Evolutionary conservation across 2,888 invertebrate species (phyloP).

Genomic region (Alsophila aescularia): DNA sequence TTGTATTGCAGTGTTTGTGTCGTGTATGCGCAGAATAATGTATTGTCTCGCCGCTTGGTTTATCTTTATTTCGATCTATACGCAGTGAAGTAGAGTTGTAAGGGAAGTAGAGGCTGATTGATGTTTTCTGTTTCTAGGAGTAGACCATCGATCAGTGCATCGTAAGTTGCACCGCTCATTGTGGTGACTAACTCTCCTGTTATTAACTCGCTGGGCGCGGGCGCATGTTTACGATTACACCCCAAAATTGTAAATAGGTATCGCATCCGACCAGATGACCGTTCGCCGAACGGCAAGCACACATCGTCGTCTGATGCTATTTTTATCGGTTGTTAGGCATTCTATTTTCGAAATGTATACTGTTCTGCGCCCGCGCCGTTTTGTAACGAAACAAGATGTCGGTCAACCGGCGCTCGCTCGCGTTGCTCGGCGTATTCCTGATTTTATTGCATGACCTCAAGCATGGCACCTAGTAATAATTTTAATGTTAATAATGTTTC

Average conservation of each 20-base stretch:
- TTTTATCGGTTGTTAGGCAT: slow-evolving; percentile 68
- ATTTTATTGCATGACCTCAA: slow-evolving; percentile 63
- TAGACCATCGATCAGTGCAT: slow-evolving; percentile 80
- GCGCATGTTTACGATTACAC: slow-evolving; percentile 59
- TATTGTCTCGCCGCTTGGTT: slow-evolving; percentile 70
- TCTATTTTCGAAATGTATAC: slow-evolving; percentile 71
- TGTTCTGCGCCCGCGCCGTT: slow-evolving; percentile 77
- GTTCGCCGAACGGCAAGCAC: slow-evolving; percentile 55
- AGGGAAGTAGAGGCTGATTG: slow-evolving; percentile 77
- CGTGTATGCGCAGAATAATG: slow-evolving; percentile 73
- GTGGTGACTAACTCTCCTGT: slow-evolving; percentile 81
- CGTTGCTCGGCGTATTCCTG: slow-evolving; percentile 58
- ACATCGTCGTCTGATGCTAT: slow-evolving; percentile 62
- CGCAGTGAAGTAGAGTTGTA: slow-evolving; percentile 61
- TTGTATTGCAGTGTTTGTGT: slow-evolving; percentile 68
- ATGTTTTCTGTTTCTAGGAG: slow-evolving; percentile 85
- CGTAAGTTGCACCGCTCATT: slow-evolving; percentile 84
- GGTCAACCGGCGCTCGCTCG: slow-evolving; percentile 66
- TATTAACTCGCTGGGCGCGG: slow-evolving; percentile 74
- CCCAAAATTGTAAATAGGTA: slow-evolving; percentile 50
- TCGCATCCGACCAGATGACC: slow-evolving; percentile 59
- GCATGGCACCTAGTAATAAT: slow-evolving; percentile 66
- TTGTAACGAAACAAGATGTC: slow-evolving; percentile 68
- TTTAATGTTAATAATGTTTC: slow-evolving; percentile 50
- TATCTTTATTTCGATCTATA: slow-evolving; percentile 60